A percentile compares a stretch with the other conserved stretches of the same genome.
Evolutionary conservation across 2,888 invertebrate species (phyloP).

Genomic region (Hipparchia semele): DNA sequence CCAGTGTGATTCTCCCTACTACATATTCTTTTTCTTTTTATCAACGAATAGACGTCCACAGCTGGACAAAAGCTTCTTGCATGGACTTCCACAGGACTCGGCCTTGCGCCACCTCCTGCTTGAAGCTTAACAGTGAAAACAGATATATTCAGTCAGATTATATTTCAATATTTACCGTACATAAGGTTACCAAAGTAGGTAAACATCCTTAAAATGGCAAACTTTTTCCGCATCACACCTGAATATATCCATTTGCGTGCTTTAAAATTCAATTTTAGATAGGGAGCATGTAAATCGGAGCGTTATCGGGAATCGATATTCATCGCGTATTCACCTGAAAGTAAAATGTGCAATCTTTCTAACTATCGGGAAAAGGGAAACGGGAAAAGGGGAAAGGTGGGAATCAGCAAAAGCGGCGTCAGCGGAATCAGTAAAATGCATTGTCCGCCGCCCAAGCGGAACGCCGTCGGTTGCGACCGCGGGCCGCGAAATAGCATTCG

Average conservation of each 20-base stretch:
- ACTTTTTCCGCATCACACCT: constrained; percentile 36
- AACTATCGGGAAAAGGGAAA: constrained; percentile 43
- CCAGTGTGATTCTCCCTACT: no score
- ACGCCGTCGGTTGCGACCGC: constrained; percentile 51
- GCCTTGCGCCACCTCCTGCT: no score
- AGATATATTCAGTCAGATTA: background rate
- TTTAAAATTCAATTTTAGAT: constrained; percentile 42
- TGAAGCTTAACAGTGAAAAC: no score
- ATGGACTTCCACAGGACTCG: no score
- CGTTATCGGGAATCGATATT: constrained; percentile 41
- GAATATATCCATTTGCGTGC: constrained; percentile 38
- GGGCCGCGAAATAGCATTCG: constrained; percentile 67
- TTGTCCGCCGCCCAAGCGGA: constrained; percentile 67
- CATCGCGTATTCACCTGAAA: constrained; percentile 47
- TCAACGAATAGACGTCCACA: no score
- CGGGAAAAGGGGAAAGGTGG: constrained; percentile 50
- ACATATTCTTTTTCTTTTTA: no score
- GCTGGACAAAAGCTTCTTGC: no score
- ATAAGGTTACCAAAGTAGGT: background rate
- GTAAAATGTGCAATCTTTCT: constrained; percentile 46
- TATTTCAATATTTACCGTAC: background rate
- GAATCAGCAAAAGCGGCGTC: constrained; percentile 68
- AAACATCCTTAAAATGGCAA: constrained; percentile 18
- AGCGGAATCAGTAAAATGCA: constrained; percentile 76
- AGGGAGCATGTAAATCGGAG: constrained; percentile 39